Conservation (phyloP, 2,113 vertebrate genomes). For the Phalacrocorax aristotelis region DNA sequence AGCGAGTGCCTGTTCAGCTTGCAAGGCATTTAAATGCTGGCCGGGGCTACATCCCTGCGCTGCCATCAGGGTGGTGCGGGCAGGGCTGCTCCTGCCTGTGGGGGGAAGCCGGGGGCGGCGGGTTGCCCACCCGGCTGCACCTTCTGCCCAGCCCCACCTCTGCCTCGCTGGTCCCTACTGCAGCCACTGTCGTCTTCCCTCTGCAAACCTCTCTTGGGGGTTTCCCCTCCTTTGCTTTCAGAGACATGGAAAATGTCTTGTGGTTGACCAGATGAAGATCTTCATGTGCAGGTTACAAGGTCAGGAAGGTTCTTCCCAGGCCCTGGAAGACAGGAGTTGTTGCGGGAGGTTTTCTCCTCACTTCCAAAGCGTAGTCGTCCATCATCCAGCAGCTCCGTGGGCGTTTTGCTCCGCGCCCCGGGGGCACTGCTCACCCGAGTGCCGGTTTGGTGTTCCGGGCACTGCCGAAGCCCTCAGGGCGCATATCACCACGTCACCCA, state of each 20-base stretch:
- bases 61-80: background rate
- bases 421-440: background rate
- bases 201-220: background rate
- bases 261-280: background rate
- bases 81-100: background rate
- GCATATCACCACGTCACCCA: rapidly evolving
- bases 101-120: background rate
- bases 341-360: background rate
- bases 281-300: background rate
- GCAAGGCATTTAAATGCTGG: background rate
- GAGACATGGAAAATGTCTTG: background rate
- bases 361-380: background rate
- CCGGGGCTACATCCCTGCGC: background rate
- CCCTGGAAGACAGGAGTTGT: background rate
- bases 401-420: background rate
- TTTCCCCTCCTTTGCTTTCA: background rate
- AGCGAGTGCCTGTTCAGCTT: background rate
- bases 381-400: background rate
- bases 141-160: background rate
- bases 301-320: background rate
- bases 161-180: background rate
- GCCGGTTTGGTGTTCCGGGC: background rate
- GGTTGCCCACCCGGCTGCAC: rapidly evolving
- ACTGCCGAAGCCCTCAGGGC: background rate
- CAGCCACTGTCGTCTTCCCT: background rate